Conservation (phyloP, 2,888 invertebrate species). For the Zygaena filipendulae region DNA sequence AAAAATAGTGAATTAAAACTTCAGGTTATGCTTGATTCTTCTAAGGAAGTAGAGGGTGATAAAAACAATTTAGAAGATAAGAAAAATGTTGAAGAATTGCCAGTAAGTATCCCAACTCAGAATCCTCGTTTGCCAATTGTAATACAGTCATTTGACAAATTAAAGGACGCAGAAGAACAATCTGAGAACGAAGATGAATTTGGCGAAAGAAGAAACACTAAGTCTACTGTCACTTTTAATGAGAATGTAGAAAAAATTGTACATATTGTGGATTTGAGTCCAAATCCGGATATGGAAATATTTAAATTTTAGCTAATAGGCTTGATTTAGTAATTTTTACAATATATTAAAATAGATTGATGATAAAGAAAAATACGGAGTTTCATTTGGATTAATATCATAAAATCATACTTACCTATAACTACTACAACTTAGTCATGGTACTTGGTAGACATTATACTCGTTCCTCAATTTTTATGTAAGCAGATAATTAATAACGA, state of each 20-base stretch:
- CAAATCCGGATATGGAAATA: slow-evolving; percentile 31
- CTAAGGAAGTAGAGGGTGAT: slow-evolving; percentile 22
- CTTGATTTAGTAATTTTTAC: slow-evolving; percentile 4
- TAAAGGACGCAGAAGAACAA: slow-evolving; percentile 40
- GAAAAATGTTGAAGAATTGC: slow-evolving; percentile 18
- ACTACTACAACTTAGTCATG: too few species aligned
- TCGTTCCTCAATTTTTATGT: too few species aligned
- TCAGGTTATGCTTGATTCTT: slow-evolving; percentile 44
- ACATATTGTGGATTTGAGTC: slow-evolving; percentile 53
- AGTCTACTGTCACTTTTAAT: slow-evolving; percentile 66
- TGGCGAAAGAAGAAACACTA: slow-evolving; percentile 41
- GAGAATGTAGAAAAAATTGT: slow-evolving; percentile 64
- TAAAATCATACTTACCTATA: too few species aligned
- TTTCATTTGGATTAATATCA: too few species aligned
- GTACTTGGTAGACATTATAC: too few species aligned
- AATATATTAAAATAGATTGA: too few species aligned
- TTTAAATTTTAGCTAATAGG: slow-evolving; percentile 29
- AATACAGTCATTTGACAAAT: slow-evolving; percentile 52
- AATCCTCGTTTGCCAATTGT: slow-evolving; percentile 35
- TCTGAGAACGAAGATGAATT: slow-evolving; percentile 50
- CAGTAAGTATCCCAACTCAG: slow-evolving; percentile 25
- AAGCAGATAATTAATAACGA: too few species aligned
- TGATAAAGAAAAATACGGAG: too few species aligned
- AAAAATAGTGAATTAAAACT: slow-evolving; percentile 46
- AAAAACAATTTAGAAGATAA: background rate